These are phyloP conservation scores for Lepetodrilus schrolli DNA, from an alignment of 2,888 invertebrate species.

Conservation along the genomic window DNA sequence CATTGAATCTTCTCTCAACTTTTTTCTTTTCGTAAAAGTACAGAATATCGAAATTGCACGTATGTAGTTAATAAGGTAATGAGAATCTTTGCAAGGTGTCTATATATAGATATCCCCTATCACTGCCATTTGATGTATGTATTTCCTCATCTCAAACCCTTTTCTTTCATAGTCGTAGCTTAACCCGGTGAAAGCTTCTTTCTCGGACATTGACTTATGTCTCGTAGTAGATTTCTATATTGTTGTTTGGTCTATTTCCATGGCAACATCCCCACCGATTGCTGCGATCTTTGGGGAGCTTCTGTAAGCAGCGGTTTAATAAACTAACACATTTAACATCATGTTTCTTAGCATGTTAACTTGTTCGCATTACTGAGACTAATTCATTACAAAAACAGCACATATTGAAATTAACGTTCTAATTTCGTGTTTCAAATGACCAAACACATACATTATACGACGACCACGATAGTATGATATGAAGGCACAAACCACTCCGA, in stretches of 20 bases:
- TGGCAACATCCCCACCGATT: conserved; percentile 16
- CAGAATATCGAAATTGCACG: no score
- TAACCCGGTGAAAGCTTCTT: not conserved
- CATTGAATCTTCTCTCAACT: no score
- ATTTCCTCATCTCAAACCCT: not conserved
- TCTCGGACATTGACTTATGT: not conserved
- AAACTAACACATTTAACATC: not conserved
- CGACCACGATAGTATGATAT: no score
- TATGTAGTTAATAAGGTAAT: no score
- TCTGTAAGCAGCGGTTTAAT: not conserved
- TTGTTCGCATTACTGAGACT: no score
- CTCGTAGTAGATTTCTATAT: not conserved
- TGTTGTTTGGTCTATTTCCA: conserved; percentile 2
- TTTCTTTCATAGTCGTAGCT: not conserved
- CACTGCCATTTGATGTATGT: not conserved
- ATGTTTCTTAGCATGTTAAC: not conserved
- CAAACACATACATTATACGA: no score
- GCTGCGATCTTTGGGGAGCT: conserved; percentile 7
- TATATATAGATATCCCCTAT: not conserved
- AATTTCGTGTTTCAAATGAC: no score
- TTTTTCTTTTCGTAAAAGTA: no score
- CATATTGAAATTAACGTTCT: no score
- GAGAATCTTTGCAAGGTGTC: no score
- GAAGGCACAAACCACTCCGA: no score
- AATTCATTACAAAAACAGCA: no score